Percentiles rank a stretch among this genome's conserved stretches.
These are phyloP conservation scores for Adela reaumurella DNA, from an alignment of 2,888 invertebrate genomes.

Conservation along the genomic window DNA sequence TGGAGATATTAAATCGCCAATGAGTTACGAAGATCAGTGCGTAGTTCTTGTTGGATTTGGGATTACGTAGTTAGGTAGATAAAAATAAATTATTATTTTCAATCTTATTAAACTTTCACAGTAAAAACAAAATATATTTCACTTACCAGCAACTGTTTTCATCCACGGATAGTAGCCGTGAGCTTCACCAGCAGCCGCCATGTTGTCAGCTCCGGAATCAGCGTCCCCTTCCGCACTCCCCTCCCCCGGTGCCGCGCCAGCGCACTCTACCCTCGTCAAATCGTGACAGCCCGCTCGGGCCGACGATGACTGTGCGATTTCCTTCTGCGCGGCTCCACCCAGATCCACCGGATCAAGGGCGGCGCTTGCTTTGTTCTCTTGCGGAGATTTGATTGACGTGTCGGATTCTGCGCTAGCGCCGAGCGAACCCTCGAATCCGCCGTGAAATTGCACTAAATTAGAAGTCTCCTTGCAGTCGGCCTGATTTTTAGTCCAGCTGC, in stretches of 20 bases:
- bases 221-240: conserved; percentile 44
- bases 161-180: conserved; percentile 57
- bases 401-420: conserved; percentile 19
- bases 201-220: conserved; percentile 39
- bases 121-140: too few relatives aligned
- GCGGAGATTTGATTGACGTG: conserved; percentile 25
- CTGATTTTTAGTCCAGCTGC: conserved; percentile 33
- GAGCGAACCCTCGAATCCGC: conserved; percentile 27
- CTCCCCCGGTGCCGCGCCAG: conserved; percentile 29
- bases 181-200: conserved; percentile 31
- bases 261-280: conserved; percentile 34
- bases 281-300: conserved; percentile 35
- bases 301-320: conserved; percentile 37
- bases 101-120: neutral
- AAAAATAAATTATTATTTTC: too few relatives aligned
- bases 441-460: conserved; percentile 48
- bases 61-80: too few relatives aligned
- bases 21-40: too few relatives aligned
- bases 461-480: conserved; percentile 21
- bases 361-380: conserved; percentile 22
- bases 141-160: conserved; percentile 49
- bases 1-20: too few relatives aligned
- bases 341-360: conserved; percentile 15
- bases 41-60: too few relatives aligned
- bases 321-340: conserved; percentile 29